A percentile compares a stretch with the other conserved stretches of the same genome.
Conservation (phyloP, 2,113 vertebrate species). For the Perognathus longimembris region DNA sequence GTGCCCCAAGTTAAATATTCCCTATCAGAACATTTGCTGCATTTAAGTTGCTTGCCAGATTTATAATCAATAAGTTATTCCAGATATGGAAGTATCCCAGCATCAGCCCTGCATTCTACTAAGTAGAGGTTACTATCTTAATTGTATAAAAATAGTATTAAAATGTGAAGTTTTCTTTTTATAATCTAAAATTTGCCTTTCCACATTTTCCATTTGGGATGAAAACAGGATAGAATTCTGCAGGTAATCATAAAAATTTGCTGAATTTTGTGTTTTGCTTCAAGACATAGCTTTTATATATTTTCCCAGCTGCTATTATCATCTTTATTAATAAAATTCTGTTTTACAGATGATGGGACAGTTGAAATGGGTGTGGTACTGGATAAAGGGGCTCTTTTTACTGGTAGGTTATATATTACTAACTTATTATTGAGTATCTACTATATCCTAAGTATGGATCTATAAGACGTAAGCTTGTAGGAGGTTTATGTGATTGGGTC, state of each 20-base stretch:
- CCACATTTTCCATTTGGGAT: slow-evolving; percentile 5
- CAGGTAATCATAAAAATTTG: neutral
- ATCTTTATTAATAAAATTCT: slow-evolving; percentile 23
- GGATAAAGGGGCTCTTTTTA: slow-evolving; percentile 39
- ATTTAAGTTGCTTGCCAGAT: neutral
- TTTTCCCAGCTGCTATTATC: neutral
- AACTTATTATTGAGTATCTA: neutral
- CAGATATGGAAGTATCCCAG: neutral
- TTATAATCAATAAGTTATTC: neutral
- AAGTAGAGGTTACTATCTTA: neutral
- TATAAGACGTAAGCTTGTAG: neutral
- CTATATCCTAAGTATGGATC: neutral
- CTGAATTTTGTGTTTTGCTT: slow-evolving; percentile 38
- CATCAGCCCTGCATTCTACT: neutral
- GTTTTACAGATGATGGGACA: slow-evolving; percentile 33
- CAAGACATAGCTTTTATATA: neutral
- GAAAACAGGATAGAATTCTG: slow-evolving; percentile 26
- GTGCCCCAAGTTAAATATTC: too few relatives aligned
- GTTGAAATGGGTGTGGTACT: neutral
- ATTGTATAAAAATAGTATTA: neutral
- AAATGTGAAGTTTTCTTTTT: neutral
- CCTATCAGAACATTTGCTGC: neutral
- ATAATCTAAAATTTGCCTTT: neutral
- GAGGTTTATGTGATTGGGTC: neutral
- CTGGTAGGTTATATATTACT: slow-evolving; percentile 47